These are phyloP conservation scores for Oryctolagus cuniculus DNA, from an alignment of 2,113 vertebrate species.

Conservation along the genomic window DNA sequence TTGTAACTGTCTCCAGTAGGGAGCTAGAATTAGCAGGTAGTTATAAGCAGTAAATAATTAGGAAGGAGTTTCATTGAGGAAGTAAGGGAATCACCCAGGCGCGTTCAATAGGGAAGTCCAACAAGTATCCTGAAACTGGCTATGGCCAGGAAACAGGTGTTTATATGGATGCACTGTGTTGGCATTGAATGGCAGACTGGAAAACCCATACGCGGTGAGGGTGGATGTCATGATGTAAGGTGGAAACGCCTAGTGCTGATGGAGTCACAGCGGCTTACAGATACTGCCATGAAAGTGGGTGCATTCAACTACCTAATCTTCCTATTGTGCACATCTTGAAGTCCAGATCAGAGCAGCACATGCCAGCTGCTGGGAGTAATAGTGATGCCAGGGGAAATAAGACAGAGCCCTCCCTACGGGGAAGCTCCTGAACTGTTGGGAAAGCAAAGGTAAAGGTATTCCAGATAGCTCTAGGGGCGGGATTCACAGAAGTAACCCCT, in stretches of 20 bases:
- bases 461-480: neutral
- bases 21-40: neutral
- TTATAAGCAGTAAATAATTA: neutral
- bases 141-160: neutral
- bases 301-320: neutral
- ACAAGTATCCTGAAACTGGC: neutral
- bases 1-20: neutral
- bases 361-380: neutral
- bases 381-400: neutral
- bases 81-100: neutral
- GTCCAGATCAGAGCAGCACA: neutral
- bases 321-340: neutral
- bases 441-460: neutral
- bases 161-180: neutral
- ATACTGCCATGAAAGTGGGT: neutral
- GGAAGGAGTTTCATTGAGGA: neutral
- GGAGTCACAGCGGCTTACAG: neutral
- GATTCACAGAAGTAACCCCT: neutral
- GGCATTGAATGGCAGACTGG: neutral
- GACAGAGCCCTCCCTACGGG: neutral
- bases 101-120: neutral
- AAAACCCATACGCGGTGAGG: too few relatives aligned
- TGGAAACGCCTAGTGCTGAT: too few relatives aligned
- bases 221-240: neutral
- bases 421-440: too few relatives aligned